phyloP scores from a whole-genome alignment of 1,140 invertebrate species.

The Drosophila malerkotliana region DNA sequence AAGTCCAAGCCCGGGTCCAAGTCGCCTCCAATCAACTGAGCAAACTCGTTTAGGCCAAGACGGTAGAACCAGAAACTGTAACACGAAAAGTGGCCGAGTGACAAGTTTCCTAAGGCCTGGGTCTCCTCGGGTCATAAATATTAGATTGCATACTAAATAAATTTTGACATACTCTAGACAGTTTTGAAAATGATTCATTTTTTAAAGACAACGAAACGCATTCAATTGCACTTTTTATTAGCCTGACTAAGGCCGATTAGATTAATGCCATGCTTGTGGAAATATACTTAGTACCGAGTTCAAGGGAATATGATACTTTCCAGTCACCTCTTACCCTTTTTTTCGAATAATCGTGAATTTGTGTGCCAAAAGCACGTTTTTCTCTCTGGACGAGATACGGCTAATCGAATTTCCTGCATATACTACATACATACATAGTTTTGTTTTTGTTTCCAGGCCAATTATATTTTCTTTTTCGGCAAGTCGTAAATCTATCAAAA shows the following conservation, averaged over 20 bases:
- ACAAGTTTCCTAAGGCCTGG: slow-evolving; percentile 54
- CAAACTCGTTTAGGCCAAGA: slow-evolving; percentile 63
- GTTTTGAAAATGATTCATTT: not conserved
- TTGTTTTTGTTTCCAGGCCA: slow-evolving; percentile 23
- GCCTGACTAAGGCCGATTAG: not conserved
- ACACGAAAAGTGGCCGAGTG: slow-evolving; percentile 61
- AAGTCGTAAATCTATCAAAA: slow-evolving; percentile 52
- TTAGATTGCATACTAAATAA: slow-evolving; percentile 44
- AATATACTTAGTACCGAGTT: no score
- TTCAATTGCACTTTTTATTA: slow-evolving; percentile 31
- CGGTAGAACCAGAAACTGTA: slow-evolving; percentile 47
- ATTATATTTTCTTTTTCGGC: slow-evolving; percentile 23
- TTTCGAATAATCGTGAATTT: slow-evolving; percentile 20
- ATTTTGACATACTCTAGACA: slow-evolving; percentile 8
- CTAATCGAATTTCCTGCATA: slow-evolving; percentile 45
- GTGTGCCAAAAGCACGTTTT: slow-evolving; percentile 55
- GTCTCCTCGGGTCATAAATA: slow-evolving; percentile 25
- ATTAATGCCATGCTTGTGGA: slow-evolving; percentile 11
- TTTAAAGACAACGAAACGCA: slow-evolving; percentile 12
- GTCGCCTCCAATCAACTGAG: slow-evolving; percentile 56
- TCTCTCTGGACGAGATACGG: slow-evolving; percentile 5
- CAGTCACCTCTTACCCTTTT: slow-evolving; percentile 11
- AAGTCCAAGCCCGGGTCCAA: slow-evolving; percentile 4
- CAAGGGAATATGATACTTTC: no score
- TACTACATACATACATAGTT: not conserved